phyloP scores from a whole-genome alignment of 2,113 vertebrate genomes.

The Ovis aries region DNA sequence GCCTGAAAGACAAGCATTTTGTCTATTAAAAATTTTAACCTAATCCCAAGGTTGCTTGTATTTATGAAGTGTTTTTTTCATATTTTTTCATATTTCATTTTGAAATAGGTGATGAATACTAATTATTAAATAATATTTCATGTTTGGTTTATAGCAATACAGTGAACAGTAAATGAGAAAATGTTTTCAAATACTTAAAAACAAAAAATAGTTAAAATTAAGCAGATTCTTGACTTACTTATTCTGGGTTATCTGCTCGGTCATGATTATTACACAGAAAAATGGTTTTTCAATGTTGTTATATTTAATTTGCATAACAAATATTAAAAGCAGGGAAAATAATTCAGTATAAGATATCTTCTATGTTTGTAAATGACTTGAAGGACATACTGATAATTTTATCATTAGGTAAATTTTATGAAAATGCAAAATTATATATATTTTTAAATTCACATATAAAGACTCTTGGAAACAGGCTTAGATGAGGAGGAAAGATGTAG shows the following conservation, averaged over 20 bases:
- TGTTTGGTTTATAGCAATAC: not conserved
- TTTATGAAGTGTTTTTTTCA: not conserved
- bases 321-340: not conserved
- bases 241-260: not conserved
- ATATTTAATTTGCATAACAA: not conserved
- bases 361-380: not conserved
- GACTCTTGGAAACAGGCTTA: not conserved
- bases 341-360: not conserved
- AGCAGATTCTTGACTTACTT: not conserved
- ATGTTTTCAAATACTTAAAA: not conserved
- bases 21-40: not conserved
- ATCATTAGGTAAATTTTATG: not conserved
- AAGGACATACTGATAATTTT: not conserved
- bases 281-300: not conserved
- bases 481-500: accelerated
- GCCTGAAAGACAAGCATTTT: not conserved
- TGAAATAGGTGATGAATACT: not conserved
- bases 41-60: not conserved
- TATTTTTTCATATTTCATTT: not conserved
- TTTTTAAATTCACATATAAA: not conserved
- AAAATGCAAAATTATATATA: not conserved
- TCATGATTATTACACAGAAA: not conserved
- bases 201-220: not conserved
- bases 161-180: not conserved
- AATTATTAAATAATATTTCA: not conserved